Percentiles rank a stretch among this genome's conserved stretches.
Conservation (phyloP, 2,888 invertebrate species). For the Phymatocera aterrima region DNA sequence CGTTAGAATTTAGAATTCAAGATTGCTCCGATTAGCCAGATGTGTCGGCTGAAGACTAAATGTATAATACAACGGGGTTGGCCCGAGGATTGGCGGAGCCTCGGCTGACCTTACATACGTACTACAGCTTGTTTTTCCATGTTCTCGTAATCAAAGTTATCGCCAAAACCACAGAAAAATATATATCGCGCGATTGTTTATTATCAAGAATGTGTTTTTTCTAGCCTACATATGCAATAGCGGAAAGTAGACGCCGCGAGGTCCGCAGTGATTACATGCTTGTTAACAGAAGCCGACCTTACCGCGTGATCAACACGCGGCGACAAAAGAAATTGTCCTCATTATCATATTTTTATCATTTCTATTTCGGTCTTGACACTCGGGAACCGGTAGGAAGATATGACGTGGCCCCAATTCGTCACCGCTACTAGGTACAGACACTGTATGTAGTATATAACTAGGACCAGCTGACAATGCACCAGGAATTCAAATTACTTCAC, state of each 20-base stretch:
- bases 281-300: not conserved
- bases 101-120: not conserved
- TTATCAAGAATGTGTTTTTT: not conserved
- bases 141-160: not conserved
- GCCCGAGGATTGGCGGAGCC: too few species aligned
- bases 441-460: too few species aligned
- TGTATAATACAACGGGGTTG: too few species aligned
- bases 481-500: too few species aligned
- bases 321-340: not conserved
- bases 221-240: too few species aligned
- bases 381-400: not conserved
- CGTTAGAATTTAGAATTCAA: too few species aligned
- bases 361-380: not conserved
- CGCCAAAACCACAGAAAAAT: not conserved
- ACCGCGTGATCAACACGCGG: not conserved
- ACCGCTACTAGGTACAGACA: too few species aligned
- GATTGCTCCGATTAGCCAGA: too few species aligned
- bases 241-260: not conserved
- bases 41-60: too few species aligned
- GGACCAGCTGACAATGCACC: too few species aligned
- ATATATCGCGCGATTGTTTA: not conserved
- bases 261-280: constrained; percentile 3
- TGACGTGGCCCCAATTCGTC: not conserved
- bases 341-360: not conserved
- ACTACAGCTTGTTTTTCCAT: not conserved